phyloP scores from a whole-genome alignment of 2,113 vertebrate genomes.

The Oreochromis niloticus region DNA sequence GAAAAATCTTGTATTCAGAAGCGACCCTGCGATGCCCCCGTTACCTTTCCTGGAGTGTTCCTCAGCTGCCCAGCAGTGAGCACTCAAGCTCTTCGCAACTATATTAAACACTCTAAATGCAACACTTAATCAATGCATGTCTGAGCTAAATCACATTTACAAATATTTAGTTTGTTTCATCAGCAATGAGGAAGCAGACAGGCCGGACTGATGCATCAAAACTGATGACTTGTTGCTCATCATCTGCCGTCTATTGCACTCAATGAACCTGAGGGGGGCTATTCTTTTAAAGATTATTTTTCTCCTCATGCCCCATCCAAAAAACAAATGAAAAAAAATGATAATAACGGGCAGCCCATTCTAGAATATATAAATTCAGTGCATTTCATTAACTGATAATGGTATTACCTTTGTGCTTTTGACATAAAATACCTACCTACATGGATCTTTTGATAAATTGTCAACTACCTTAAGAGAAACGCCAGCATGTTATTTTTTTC shows the following conservation, averaged over 20 bases:
- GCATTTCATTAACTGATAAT: not conserved
- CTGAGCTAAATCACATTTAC: not conserved
- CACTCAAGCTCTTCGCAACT: not conserved
- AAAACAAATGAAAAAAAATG: not conserved
- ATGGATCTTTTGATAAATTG: not conserved
- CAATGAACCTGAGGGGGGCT: not conserved
- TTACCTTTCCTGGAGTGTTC: not conserved
- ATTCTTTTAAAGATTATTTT: not conserved
- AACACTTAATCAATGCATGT: not conserved
- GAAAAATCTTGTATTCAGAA: not conserved
- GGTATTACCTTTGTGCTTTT: not conserved
- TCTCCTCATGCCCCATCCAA: not conserved
- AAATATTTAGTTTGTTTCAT: not conserved
- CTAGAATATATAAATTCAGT: not conserved
- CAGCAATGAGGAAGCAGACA: not conserved
- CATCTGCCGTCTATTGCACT: not conserved
- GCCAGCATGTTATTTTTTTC: not conserved
- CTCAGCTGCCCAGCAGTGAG: conserved; percentile 24
- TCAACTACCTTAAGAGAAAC: not conserved
- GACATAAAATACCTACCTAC: not conserved
- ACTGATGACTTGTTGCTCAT: not conserved
- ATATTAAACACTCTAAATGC: not conserved
- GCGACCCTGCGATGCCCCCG: not conserved
- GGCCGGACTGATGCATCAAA: not conserved
- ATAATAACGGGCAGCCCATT: not conserved